A percentile compares a stretch with the other conserved stretches of the same genome.
phyloP scores from a whole-genome alignment of 2,888 invertebrate species.

The Ethmia dodecea region DNA sequence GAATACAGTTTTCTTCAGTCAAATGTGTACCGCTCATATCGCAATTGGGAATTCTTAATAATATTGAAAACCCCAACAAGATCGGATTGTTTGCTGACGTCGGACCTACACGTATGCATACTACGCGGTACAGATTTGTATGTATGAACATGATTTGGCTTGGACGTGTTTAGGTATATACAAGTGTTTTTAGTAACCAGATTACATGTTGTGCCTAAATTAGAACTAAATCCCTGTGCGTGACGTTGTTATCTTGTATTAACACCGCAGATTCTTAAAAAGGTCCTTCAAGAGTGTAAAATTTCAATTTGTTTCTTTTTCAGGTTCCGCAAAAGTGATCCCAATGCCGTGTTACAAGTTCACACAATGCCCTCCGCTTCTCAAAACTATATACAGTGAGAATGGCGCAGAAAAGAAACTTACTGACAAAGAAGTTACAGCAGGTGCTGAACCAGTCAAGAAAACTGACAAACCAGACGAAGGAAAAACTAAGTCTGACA shows the following conservation, averaged over 20 bases:
- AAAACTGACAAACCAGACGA: too few species aligned
- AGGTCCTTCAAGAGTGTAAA: not conserved
- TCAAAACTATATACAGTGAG: constrained; percentile 30
- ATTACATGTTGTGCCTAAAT: not conserved
- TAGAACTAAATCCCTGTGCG: not conserved
- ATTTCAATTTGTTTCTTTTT: constrained; percentile 14
- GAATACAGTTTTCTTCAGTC: too few species aligned
- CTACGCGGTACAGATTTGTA: too few species aligned
- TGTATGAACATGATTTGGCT: not conserved
- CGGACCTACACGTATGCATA: too few species aligned
- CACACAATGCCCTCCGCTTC: constrained; percentile 38
- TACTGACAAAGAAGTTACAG: not conserved
- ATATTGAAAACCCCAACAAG: too few species aligned
- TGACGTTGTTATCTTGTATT: not conserved
- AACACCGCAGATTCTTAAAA: not conserved
- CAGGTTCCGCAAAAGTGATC: constrained; percentile 44
- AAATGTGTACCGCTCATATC: too few species aligned
- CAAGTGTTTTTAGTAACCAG: not conserved
- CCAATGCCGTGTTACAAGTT: constrained; percentile 48
- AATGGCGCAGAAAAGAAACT: constrained; percentile 1
- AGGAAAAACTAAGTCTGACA: too few species aligned
- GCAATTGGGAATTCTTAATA: too few species aligned
- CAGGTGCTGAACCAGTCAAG: constrained; percentile 1
- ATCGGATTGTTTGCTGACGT: too few species aligned
- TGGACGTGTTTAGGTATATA: not conserved